These are phyloP conservation scores for Amphipoea lucens DNA, from an alignment of 2,888 invertebrate genomes.

Conservation along the genomic window DNA sequence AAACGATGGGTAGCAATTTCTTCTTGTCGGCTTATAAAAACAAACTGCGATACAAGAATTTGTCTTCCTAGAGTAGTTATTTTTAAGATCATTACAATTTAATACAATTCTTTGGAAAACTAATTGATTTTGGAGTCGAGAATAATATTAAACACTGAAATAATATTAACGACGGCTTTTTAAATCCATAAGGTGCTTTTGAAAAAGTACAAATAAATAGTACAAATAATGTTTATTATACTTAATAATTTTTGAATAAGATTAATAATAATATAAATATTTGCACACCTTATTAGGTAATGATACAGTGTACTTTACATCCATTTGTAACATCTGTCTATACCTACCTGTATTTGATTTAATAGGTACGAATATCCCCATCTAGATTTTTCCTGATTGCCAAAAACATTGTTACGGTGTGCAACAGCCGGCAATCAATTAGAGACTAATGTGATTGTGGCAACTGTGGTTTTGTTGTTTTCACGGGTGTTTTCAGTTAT, in stretches of 20 bases:
- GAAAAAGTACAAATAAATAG: background rate
- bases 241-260: no score
- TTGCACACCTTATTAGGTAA: no score
- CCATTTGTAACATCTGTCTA: no score
- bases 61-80: background rate
- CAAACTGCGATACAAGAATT: background rate
- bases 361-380: background rate
- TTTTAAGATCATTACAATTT: background rate
- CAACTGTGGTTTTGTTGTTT: constrained; percentile 4
- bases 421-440: background rate
- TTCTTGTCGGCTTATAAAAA: background rate
- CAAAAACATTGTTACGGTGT: background rate
- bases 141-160: background rate
- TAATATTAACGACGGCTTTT: background rate
- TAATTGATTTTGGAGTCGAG: background rate
- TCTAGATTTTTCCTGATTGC: background rate
- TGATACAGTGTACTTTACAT: no score
- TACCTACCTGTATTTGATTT: no score
- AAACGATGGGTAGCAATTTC: background rate
- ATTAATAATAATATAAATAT: no score
- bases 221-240: no score
- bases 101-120: no score
- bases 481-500: background rate
- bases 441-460: constrained; percentile 3
- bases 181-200: background rate